Conservation (phyloP, 1,140 invertebrate species). For the Ips nitidus region DNA sequence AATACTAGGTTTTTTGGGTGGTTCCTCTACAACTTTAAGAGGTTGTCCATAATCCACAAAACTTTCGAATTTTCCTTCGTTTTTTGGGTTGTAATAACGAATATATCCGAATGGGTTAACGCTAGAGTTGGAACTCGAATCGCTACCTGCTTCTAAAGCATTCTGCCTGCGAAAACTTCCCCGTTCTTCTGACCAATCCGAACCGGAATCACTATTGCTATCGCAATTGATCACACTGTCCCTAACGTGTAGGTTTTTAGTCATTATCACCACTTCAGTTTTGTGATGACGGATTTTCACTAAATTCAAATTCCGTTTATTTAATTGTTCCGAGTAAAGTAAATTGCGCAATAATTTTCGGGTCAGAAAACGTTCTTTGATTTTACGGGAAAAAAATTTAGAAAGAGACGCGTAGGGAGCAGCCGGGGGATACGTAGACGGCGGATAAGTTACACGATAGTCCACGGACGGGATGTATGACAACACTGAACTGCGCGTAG, state of each 20-base stretch:
- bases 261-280: conserved; percentile 58
- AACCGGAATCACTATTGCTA: conserved; percentile 53
- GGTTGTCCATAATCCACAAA: conserved; percentile 54
- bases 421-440: conserved; percentile 64
- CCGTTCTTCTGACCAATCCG: conserved; percentile 50
- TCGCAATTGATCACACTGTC: conserved; percentile 58
- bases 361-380: conserved; percentile 70
- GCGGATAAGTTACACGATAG: conserved; percentile 62
- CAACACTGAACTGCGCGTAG: conserved; percentile 55
- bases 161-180: conserved; percentile 57
- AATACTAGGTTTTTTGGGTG: conserved; percentile 45
- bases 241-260: conserved; percentile 55
- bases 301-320: conserved; percentile 55
- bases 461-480: conserved; percentile 53
- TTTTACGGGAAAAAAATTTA: conserved; percentile 71
- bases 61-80: conserved; percentile 52
- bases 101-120: conserved; percentile 65
- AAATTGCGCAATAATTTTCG: conserved; percentile 71
- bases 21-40: conserved; percentile 33
- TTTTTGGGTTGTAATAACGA: conserved; percentile 60
- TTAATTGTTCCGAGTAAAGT: conserved; percentile 65
- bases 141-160: conserved; percentile 56
- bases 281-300: conserved; percentile 59
- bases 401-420: conserved; percentile 72
- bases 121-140: conserved; percentile 48